Base-by-base conservation (phyloP, 2,888 invertebrate genomes). In the Mycalesis mineus region DNA sequence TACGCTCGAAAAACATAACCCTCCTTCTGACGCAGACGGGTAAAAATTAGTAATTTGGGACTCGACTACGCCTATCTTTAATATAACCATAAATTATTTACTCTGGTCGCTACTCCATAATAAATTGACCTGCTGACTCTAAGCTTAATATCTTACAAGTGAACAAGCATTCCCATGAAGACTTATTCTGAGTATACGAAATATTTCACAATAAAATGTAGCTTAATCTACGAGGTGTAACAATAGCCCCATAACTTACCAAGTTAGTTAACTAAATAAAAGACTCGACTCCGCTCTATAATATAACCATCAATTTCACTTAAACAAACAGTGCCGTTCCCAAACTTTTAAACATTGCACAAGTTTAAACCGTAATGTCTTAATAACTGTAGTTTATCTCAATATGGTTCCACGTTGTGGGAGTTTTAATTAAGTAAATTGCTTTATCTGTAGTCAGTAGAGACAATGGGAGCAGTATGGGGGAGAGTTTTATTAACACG, bases 381-480 rank as follows among this genome's bases (percentile, higher is more conserved):
- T 80, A 78, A 84, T 83, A 82, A 78, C 76, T 58, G 67, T 72
- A 76, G 77, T 81, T 80, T 78, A 79, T 82, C 80, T 80, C 76
- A 80, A 79, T 80, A 72, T 73, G 71, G 68, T 70, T 72, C 66
- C 68, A 63, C 64, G 65, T 78, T 78, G 82, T 82, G 81, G 78
- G 75, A 73, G 79, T 80, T 83, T 84, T 89, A 89, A 89, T 89
- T 88, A 88, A 83, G 78, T 86, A 86, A 88, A 89, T 89, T 87
- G 82, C 87, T 89, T 84, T 88, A 89, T 88, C 88, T 82, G 63
- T 66, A 68, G 62, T 63, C 62, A 75, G 47, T 47, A 47, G 79
- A 88, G 85, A 89, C 88, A 89, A 88, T 84, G 71, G 79, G 66
- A 67, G 65, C 72, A 61, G 80, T 75, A 78, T 78, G 77, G 80